Base-by-base conservation (phyloP, 2,797 vertebrate genomes). In the Esox masquinongy region DNA sequence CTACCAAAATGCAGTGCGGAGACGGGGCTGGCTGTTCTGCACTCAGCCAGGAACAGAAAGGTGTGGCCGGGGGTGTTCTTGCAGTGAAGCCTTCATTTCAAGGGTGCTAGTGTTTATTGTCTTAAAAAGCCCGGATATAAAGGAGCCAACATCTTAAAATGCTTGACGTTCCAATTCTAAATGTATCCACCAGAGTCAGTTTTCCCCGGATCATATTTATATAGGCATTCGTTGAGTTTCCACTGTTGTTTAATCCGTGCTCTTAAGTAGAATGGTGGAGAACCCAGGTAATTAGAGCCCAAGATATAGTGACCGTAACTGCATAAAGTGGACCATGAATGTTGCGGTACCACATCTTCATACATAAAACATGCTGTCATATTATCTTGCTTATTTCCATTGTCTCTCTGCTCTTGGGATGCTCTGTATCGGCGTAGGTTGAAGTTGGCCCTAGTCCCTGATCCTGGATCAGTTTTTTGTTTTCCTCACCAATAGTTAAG, bases 41-140 rank as follows among this genome's bases (percentile, higher is more conserved):
- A 74, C 75, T 14, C 70, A 74, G 68, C 68, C 61, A 47, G 68
- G 15, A 83, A 79, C 68, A 64, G 7, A 39, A 39, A 39, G 36
- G 36, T 4, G 7, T 70, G 82, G 75, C 77, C 6, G 19, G 68
- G 83, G 75, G 77, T 77, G 49, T 17, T 39, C 70, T 29, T 19
- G 79, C 79, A 78, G 82, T 72, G 22, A 76, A 66, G 82, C 80
- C 86, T 91, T 90, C 8, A 75, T 61, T 53, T 50, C 72, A 43
- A 75, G 76, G 85, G 82, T 88, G 83, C 85, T 83, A 49, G 66
- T 22, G 75, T 49, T 56, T 22, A 22, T 56, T 79, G 74, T 79
- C 31, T 75, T 53, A 53, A 53, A 17, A 53, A 53, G 17, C 5
- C 16, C 5, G 50, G 50, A 53, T 53, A 53, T 53, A 16, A 53